These are phyloP conservation scores for Spheniscus mendiculus DNA, from an alignment of 2,113 vertebrate species.

Conservation along the genomic window DNA sequence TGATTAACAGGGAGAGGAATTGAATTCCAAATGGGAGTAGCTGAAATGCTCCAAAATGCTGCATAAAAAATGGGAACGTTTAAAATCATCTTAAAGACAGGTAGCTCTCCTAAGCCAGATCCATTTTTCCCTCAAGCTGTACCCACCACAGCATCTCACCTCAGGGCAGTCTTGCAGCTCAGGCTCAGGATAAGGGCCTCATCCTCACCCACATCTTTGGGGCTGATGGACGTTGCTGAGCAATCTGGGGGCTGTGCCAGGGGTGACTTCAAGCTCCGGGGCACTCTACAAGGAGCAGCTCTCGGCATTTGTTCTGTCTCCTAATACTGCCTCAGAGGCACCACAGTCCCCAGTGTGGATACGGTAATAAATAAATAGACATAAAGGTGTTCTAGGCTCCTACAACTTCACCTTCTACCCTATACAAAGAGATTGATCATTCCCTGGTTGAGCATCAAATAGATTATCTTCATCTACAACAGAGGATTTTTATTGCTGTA, in stretches of 20 bases:
- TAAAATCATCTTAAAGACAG: not conserved
- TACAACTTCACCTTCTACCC: not conserved
- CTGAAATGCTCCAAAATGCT: not conserved
- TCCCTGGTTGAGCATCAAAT: not conserved
- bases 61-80: constrained; percentile 8
- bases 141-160: not conserved
- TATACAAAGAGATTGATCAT: not conserved
- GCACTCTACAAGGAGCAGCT: not conserved
- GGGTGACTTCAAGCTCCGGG: not conserved
- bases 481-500: not conserved
- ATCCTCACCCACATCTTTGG: not conserved
- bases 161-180: not conserved
- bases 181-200: not conserved
- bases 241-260: not conserved
- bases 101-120: not conserved
- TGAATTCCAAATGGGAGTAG: constrained; percentile 40
- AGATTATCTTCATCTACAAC: not conserved
- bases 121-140: not conserved
- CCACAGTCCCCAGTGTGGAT: not conserved
- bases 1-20: constrained; percentile 61
- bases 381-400: not conserved
- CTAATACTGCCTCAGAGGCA: not conserved
- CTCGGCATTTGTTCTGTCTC: not conserved
- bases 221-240: not conserved
- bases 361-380: not conserved